phyloP scores from a whole-genome alignment of 1,140 invertebrate species.

The Nebria ingens region DNA sequence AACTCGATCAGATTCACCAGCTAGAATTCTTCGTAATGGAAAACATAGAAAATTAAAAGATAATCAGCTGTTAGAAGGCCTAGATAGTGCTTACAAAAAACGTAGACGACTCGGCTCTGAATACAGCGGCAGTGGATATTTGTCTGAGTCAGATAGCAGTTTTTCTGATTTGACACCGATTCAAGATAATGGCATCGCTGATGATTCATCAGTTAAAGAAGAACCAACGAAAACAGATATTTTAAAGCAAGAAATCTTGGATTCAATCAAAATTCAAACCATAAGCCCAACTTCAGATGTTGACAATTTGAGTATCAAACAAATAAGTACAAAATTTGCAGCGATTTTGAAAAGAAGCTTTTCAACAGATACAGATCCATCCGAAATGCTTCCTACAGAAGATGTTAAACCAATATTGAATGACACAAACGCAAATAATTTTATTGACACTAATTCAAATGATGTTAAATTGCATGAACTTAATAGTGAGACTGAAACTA shows the following conservation, averaged over 20 bases:
- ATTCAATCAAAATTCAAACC: slow-evolving; percentile 14
- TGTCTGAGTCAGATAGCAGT: slow-evolving; percentile 49
- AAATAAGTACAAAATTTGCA: slow-evolving; percentile 11
- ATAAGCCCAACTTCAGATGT: slow-evolving; percentile 11
- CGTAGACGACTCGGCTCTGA: slow-evolving; percentile 45
- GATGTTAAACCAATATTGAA: background rate
- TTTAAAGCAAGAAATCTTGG: slow-evolving; percentile 17
- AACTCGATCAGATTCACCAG: slow-evolving; percentile 40
- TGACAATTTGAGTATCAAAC: slow-evolving; percentile 11
- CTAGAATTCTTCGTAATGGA: slow-evolving; percentile 50
- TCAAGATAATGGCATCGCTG: slow-evolving; percentile 35
- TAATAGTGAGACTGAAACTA: slow-evolving; percentile 13
- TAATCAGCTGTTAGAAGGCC: slow-evolving; percentile 36
- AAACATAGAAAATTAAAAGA: slow-evolving; percentile 46
- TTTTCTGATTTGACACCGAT: slow-evolving; percentile 40
- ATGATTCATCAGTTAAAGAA: slow-evolving; percentile 33
- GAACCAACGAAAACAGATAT: slow-evolving; percentile 7
- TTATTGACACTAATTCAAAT: slow-evolving; percentile 30
- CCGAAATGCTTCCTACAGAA: background rate
- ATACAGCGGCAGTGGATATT: slow-evolving; percentile 42
- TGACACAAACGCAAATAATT: background rate
- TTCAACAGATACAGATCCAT: slow-evolving; percentile 27
- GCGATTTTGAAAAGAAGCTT: slow-evolving; percentile 19
- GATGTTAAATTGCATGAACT: slow-evolving; percentile 17
- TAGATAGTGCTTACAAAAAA: slow-evolving; percentile 41